Evolutionary conservation across 2,797 vertebrate genomes (phyloP), one percentile per base, ranked within the genome.

Genomic region (Gallinago nigripennis): DNA sequence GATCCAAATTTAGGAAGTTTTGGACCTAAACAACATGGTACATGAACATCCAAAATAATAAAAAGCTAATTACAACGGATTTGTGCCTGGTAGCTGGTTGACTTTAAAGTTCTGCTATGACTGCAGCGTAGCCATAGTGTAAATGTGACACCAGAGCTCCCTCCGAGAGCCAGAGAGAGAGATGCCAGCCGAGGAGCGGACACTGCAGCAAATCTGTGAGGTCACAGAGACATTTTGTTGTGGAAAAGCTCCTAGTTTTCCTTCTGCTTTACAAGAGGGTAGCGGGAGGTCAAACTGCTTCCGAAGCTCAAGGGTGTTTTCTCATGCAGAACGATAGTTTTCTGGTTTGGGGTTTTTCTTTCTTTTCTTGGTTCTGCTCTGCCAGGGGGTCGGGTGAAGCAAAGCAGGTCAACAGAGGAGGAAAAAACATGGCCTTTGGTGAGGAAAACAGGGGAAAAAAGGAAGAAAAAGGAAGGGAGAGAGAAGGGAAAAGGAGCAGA

Each of bases 1-100:
- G 78, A 94, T 65, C 23, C 43, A 72, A 54, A 65, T 66, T 37
- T 73, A 64, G 76, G 56, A 94, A 68, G 39, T 65, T 85, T 92
- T 17, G 72, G 43, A 46, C 12, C 18, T 51, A 33, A 37, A 51
- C 12, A 35, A 69, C 21, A 21, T 18, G 39, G 3, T 20, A 18
- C 13, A 0, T 11, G 63, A 85, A 20, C 19, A 68, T 13, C 45
- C 28, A 45, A 16, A 27, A 23, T 57, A 54, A 23, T 23, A 41
- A 58, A 58, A 72, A 27, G 18, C 25, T 53, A 54, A 64, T 43
- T 48, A 27, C 21, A 21, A 8, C 27, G n/a, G 46, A 14, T 50
- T 89, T 82, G 18, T 11, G 35, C 41, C 76, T 73, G 28, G 65
- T 39, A 77, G 23, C 41, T 46, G 64, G 13, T n/a, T 48, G 79